These are phyloP conservation scores for Idaea straminata DNA, from an alignment of 2,888 invertebrate species.

Conservation along the genomic window DNA sequence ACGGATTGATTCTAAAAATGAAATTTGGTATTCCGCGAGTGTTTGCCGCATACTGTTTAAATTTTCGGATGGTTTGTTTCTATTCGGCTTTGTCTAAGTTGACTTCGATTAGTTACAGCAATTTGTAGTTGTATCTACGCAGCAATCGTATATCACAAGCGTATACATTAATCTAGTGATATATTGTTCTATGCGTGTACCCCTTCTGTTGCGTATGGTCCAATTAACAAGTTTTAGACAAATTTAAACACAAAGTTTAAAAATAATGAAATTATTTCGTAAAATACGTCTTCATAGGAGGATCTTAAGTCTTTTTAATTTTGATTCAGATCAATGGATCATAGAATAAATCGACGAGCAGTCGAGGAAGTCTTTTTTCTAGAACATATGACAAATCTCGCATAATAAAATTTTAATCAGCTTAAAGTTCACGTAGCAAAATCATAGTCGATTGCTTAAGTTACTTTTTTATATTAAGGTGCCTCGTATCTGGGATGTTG, in stretches of 20 bases:
- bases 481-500: neutral
- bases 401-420: neutral
- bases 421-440: neutral
- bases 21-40: slow-evolving; percentile 45
- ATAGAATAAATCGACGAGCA: neutral
- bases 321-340: neutral
- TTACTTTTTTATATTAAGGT: neutral
- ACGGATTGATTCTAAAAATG: slow-evolving; percentile 56
- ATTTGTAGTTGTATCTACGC: slow-evolving; percentile 30
- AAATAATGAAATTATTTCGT: no score
- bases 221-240: slow-evolving; percentile 23
- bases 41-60: slow-evolving; percentile 36
- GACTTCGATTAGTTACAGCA: slow-evolving; percentile 29
- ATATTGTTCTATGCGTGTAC: slow-evolving; percentile 65
- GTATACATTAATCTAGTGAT: slow-evolving; percentile 71
- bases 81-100: slow-evolving; percentile 24
- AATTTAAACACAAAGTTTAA: neutral
- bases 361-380: neutral
- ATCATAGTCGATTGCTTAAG: neutral
- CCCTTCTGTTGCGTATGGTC: slow-evolving; percentile 50
- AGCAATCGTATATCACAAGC: slow-evolving; percentile 58
- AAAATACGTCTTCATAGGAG: no score
- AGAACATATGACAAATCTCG: neutral
- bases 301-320: neutral
- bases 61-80: slow-evolving; percentile 27